Evolutionary conservation across 2,888 invertebrate species (phyloP).

Genomic region (Phortica okadai): DNA sequence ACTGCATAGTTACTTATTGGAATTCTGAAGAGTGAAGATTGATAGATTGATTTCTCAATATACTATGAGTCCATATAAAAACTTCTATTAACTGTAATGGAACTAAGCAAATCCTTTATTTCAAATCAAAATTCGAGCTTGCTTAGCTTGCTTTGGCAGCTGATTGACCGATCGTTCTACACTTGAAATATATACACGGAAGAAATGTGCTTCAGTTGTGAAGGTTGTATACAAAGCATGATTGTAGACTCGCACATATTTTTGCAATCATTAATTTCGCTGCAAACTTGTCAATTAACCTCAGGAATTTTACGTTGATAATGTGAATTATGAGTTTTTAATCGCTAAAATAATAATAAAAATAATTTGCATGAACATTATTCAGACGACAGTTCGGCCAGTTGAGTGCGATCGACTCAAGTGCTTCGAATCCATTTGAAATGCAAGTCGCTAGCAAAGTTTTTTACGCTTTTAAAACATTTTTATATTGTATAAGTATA

Average conservation of each 20-base stretch:
- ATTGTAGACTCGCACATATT: not conserved
- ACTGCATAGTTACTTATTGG: too few relatives aligned
- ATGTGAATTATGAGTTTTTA: slow-evolving; percentile 73
- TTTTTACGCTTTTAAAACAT: not conserved
- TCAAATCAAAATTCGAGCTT: not conserved
- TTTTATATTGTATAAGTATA: not conserved
- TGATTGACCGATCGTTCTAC: not conserved
- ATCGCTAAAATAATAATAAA: slow-evolving; percentile 60
- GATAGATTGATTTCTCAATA: too few relatives aligned
- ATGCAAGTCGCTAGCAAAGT: not conserved
- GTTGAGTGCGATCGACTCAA: not conserved
- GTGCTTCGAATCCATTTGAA: not conserved
- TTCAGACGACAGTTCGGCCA: not conserved
- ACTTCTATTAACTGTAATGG: too few relatives aligned
- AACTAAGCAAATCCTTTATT: not conserved
- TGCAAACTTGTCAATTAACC: slow-evolving; percentile 29
- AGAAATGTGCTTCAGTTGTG: slow-evolving; percentile 2
- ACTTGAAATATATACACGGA: not conserved
- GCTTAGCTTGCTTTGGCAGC: not conserved
- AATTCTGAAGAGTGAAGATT: too few relatives aligned
- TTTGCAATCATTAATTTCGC: slow-evolving; percentile 27
- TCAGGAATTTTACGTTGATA: slow-evolving; percentile 62
- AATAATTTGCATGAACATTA: not conserved
- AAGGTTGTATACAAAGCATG: slow-evolving; percentile 23
- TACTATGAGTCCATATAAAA: too few relatives aligned